Evolutionary conservation across 1,140 invertebrate genomes (phyloP), one percentile per base, ranked within the genome.

Genomic region (Eufriesea mexicana): DNA sequence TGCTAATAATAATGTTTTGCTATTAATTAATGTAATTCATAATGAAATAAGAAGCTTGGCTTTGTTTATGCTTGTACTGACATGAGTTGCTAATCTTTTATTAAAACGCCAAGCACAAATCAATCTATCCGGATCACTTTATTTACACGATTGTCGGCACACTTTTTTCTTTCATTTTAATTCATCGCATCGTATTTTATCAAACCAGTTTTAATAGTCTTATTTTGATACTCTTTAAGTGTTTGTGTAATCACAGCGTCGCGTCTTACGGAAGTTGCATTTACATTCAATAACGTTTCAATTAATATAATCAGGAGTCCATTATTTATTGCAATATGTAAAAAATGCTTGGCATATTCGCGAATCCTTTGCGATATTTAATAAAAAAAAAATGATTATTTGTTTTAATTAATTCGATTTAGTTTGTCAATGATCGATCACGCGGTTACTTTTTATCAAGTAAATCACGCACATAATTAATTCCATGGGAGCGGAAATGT

Each of bases 271-370:
- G 62, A 76, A 72, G 51, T 75, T 81, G 75, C 79, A 81, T 76
- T 81, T 67, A 62, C 62, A 76, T 81, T 75, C 18, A 81, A 81
- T 76, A 81, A 64, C 42, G 70, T 47, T 81, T 62, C 64, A 66
- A 20, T 23, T 55, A 35, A 67, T 23, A 54, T 55, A 67, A 79
- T 79, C 16, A 10, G 23, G 25, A 28, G 25, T 9, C 51, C 54
- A 59, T 76, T 82, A 62, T 82, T 76, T 82, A 82, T 76, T 20
- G 42, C 49, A 57, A 54, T 62, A 76, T 61, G 71, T 18, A 35
- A 74, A 12, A 79, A n/a, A 23, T 18, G 57, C 23, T 51, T 42
- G 25, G 28, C 68, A 79, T 59, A 57, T 61, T 28, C 68, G 25
- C 49, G 51, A 54, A 74, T 47, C 25, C 12, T 55, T 64, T 49